Evolutionary conservation across 2,113 vertebrate species (phyloP).

Genomic region (Odobenus rosmarus): DNA sequence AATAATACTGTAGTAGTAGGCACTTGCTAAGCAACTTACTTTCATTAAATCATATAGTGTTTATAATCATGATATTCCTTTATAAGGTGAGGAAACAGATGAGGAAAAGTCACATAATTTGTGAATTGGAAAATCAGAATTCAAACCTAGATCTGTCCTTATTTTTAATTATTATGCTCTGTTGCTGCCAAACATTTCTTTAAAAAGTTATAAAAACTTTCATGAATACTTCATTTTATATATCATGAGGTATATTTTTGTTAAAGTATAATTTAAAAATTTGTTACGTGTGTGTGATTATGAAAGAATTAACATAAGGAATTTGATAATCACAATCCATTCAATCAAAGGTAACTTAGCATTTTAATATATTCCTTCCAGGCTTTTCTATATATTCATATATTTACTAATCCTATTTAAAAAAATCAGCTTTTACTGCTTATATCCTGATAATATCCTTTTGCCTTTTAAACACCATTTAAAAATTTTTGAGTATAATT

Average conservation of each 20-base stretch:
- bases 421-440: constrained; percentile 14
- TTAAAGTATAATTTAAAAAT: constrained; percentile 18
- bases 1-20: not conserved
- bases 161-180: constrained; percentile 7
- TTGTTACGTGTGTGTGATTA: not conserved
- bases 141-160: not conserved
- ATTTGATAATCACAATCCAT: not conserved
- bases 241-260: constrained; percentile 17
- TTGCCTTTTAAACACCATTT: not conserved
- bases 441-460: not conserved
- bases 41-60: not conserved
- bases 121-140: not conserved
- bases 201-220: not conserved
- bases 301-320: constrained; percentile 7
- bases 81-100: not conserved
- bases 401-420: not conserved
- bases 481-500: not conserved
- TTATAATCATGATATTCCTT: not conserved
- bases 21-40: not conserved
- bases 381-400: not conserved
- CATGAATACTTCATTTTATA: constrained; percentile 27
- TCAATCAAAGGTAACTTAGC: not conserved
- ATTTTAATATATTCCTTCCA: constrained; percentile 6
- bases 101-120: not conserved
- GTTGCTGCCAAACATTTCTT: constrained; percentile 16